Evolutionary conservation across 2,797 vertebrate species (phyloP).

Genomic region (Mycteria americana): DNA sequence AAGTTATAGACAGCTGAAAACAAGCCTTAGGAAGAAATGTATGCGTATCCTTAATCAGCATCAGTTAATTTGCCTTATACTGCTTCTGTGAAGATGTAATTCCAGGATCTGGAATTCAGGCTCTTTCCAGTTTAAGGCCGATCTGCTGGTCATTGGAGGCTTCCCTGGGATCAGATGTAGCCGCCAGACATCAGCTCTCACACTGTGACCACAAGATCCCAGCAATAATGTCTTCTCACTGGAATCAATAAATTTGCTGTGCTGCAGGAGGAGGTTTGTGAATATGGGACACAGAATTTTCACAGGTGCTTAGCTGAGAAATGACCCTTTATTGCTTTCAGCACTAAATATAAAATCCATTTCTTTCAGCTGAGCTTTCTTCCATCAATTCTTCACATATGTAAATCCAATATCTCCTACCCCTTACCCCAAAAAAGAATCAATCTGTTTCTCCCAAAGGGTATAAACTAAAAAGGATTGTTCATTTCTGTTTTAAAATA

Average conservation of each 20-base stretch:
- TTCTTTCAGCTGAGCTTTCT: background rate
- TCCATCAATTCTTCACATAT: background rate
- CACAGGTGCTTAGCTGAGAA: constrained; percentile 14
- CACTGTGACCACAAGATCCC: background rate
- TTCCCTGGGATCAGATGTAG: background rate
- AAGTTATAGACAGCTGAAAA: background rate
- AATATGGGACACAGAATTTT: constrained; percentile 76
- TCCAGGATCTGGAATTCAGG: background rate
- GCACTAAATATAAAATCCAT: background rate
- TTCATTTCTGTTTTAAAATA: constrained; percentile 1
- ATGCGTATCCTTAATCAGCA: background rate
- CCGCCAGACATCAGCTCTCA: background rate
- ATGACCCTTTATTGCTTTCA: constrained; percentile 7
- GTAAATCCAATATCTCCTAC: background rate
- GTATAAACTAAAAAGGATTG: background rate
- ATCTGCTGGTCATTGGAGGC: background rate
- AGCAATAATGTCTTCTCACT: background rate
- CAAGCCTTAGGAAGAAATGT: background rate
- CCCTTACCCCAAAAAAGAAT: background rate
- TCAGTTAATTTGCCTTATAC: background rate
- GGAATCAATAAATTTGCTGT: background rate
- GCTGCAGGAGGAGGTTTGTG: constrained; percentile 81
- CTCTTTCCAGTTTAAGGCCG: background rate
- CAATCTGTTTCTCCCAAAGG: background rate
- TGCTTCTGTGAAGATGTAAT: background rate